Conservation (phyloP, 2,797 vertebrate species). For the Halcyon smyrnensis region DNA sequence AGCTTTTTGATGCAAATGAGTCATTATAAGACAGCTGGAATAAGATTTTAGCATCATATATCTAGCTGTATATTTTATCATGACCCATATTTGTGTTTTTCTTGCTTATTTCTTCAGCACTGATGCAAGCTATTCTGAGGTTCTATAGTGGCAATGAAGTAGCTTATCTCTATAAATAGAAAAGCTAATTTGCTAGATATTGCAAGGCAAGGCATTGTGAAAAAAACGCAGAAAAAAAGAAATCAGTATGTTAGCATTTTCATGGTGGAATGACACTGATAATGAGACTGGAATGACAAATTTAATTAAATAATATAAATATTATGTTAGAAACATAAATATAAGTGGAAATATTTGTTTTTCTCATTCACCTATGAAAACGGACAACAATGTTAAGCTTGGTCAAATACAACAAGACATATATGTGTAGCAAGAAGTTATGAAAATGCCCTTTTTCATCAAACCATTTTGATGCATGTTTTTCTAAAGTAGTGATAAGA, state of each 20-base stretch:
- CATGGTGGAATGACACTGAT: neutral
- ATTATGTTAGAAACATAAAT: neutral
- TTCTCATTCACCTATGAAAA: constrained; percentile 12
- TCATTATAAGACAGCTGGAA: neutral
- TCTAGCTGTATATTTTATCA: neutral
- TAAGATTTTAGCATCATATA: neutral
- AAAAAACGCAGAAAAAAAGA: neutral
- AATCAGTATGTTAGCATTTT: constrained; percentile 10
- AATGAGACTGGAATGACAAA: constrained; percentile 11
- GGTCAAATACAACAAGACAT: constrained; percentile 37
- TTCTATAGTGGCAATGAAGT: neutral
- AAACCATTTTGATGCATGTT: neutral
- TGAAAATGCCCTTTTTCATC: constrained; percentile 23
- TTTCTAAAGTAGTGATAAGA: constrained; percentile 39
- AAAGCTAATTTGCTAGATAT: neutral
- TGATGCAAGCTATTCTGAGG: neutral
- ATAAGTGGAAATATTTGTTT: constrained; percentile 34
- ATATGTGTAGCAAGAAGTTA: neutral
- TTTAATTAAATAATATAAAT: constrained; percentile 33
- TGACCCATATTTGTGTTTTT: neutral
- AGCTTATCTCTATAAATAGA: neutral
- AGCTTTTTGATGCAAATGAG: constrained; percentile 12
- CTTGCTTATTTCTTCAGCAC: neutral
- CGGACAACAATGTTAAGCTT: constrained; percentile 39
- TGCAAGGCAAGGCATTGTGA: neutral